These are phyloP conservation scores for Drosophila longiperda DNA, from an alignment of 2,888 invertebrate genomes.

Conservation along the genomic window DNA sequence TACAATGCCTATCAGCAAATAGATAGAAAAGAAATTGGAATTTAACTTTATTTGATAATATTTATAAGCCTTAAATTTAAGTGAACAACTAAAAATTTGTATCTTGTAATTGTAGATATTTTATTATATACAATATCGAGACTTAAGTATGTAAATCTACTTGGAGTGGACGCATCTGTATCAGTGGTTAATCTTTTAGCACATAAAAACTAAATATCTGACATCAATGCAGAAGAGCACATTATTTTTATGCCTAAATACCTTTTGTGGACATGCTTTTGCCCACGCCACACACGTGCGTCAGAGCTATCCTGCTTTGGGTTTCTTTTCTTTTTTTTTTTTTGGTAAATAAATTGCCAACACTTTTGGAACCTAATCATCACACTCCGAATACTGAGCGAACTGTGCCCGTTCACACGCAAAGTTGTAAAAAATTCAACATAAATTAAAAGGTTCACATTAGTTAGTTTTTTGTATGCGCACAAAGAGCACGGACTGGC, in stretches of 20 bases:
- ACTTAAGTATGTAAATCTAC: background rate
- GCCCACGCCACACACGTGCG: constrained; percentile 41
- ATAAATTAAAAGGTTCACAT: constrained; percentile 73
- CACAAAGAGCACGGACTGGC: constrained; percentile 22
- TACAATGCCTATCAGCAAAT: background rate
- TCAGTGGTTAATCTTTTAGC: constrained; percentile 19
- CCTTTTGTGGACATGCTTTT: constrained; percentile 15
- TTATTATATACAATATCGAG: background rate
- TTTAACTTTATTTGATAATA: background rate
- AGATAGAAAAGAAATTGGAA: too few relatives aligned
- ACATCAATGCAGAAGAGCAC: background rate
- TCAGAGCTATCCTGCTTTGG: background rate
- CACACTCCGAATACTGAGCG: constrained; percentile 33
- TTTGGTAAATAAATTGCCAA: constrained; percentile 43
- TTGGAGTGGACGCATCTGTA: background rate
- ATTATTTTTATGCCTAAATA: constrained; percentile 8
- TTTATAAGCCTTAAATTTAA: background rate
- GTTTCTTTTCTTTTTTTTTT: background rate
- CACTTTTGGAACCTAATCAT: constrained; percentile 55
- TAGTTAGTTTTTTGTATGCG: constrained; percentile 60
- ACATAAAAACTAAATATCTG: constrained; percentile 31
- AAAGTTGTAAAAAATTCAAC: constrained; percentile 54
- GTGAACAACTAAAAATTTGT: background rate
- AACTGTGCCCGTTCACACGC: constrained; percentile 31
- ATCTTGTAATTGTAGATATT: background rate